Evolutionary conservation across 2,888 invertebrate species (phyloP).

Genomic region (Spicauda simplicius): DNA sequence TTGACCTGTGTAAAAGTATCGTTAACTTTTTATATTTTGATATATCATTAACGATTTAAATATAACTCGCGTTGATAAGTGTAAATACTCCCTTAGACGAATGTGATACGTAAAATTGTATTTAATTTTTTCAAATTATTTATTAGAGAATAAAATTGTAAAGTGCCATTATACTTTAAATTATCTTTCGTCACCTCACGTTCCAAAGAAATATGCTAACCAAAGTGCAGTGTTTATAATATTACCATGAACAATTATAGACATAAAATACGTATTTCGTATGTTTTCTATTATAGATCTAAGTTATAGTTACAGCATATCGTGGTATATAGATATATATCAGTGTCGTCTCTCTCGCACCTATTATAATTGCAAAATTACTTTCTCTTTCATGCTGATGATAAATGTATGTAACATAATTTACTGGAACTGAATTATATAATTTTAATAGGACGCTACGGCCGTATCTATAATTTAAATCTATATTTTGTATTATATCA

Average conservation of each 20-base stretch:
- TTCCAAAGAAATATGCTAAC: slow-evolving; percentile 30
- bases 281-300: no score
- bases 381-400: no score
- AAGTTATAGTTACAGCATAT: no score
- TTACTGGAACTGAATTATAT: neutral
- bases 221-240: slow-evolving; percentile 17
- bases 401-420: neutral
- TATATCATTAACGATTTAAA: no score
- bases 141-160: slow-evolving; percentile 9
- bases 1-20: no score
- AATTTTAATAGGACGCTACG: neutral
- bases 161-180: slow-evolving; percentile 29
- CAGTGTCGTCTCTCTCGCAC: no score
- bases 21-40: no score
- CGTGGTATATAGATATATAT: no score
- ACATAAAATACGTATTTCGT: neutral
- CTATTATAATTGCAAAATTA: no score
- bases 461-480: neutral
- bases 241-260: no score
- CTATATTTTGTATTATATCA: neutral
- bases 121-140: slow-evolving; percentile 22
- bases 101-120: slow-evolving; percentile 26
- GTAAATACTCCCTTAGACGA: slow-evolving; percentile 19
- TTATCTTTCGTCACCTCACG: slow-evolving; percentile 15
- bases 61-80: slow-evolving; percentile 6